phyloP scores from a whole-genome alignment of 1,140 invertebrate genomes.

The Epicauta chinensis region DNA sequence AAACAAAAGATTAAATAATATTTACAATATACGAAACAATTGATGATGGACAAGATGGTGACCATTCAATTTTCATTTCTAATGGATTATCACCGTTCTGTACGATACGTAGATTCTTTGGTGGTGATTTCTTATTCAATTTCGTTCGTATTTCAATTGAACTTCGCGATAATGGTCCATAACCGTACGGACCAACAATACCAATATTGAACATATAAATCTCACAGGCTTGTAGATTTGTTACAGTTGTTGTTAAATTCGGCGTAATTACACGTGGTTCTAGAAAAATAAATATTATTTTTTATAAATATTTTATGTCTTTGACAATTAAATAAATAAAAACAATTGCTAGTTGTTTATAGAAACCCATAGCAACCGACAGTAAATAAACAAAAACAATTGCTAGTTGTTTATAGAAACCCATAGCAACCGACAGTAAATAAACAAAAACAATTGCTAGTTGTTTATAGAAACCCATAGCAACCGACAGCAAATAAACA shows the following conservation, averaged over 20 bases:
- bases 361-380: no score
- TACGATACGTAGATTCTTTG: slow-evolving; percentile 47
- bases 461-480: no score
- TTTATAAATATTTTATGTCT: no score
- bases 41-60: slow-evolving; percentile 43
- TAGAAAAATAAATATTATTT: slow-evolving; percentile 36
- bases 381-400: no score
- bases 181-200: slow-evolving; percentile 53
- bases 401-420: no score
- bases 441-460: no score
- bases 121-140: slow-evolving; percentile 54
- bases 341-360: no score
- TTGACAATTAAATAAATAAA: no score
- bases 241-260: slow-evolving; percentile 52
- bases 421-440: no score
- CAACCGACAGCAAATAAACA: no score
- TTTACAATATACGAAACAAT: slow-evolving; percentile 29
- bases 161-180: slow-evolving; percentile 54
- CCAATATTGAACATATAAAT: slow-evolving; percentile 68
- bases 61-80: slow-evolving; percentile 45
- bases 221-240: slow-evolving; percentile 63
- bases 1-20: slow-evolving; percentile 1
- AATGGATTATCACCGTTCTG: slow-evolving; percentile 21
- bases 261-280: slow-evolving; percentile 51
- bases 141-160: slow-evolving; percentile 53